These are phyloP conservation scores for Drosophila kikkawai DNA, from an alignment of 1,140 invertebrate genomes.

Conservation along the genomic window DNA sequence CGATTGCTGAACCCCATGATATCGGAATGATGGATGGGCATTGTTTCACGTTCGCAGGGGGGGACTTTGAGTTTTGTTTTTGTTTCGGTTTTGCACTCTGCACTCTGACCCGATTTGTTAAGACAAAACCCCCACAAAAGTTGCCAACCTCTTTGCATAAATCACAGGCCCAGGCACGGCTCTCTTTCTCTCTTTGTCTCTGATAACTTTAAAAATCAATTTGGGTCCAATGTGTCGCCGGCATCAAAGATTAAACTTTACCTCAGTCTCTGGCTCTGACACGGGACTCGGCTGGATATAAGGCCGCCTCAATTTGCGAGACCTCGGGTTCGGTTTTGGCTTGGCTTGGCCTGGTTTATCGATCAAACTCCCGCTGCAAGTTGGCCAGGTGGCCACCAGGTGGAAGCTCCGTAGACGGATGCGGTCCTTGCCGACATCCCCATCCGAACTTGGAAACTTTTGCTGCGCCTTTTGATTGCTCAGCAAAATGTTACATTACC, in stretches of 20 bases:
- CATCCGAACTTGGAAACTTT: slow-evolving; percentile 28
- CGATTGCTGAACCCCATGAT: slow-evolving; percentile 26
- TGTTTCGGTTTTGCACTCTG: slow-evolving; percentile 53
- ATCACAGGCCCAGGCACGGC: slow-evolving; percentile 26
- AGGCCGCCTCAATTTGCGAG: slow-evolving; percentile 34
- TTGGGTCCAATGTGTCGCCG: slow-evolving; percentile 56
- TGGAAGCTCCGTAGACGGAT: slow-evolving; percentile 28
- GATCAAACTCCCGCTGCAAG: slow-evolving; percentile 56
- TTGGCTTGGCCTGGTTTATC: slow-evolving; percentile 38
- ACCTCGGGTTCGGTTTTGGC: slow-evolving; percentile 31
- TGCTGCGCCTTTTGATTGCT: slow-evolving; percentile 58
- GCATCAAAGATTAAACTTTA: slow-evolving; percentile 51
- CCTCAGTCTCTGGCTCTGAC: slow-evolving; percentile 17
- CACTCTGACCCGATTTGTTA: slow-evolving; percentile 39
- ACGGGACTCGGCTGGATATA: slow-evolving; percentile 19
- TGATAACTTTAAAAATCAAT: slow-evolving; percentile 63
- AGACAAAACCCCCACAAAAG: slow-evolving; percentile 38
- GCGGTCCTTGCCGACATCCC: slow-evolving; percentile 25
- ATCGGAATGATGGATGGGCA: slow-evolving; percentile 43
- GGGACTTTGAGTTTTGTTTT: slow-evolving; percentile 39
- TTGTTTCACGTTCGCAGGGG: slow-evolving; percentile 29
- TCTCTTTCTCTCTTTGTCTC: background rate
- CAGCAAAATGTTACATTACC: slow-evolving; percentile 65
- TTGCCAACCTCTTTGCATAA: slow-evolving; percentile 54
- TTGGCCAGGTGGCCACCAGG: slow-evolving; percentile 48